Base-by-base conservation (phyloP, 2,113 vertebrate genomes). In the Numenius arquata region DNA sequence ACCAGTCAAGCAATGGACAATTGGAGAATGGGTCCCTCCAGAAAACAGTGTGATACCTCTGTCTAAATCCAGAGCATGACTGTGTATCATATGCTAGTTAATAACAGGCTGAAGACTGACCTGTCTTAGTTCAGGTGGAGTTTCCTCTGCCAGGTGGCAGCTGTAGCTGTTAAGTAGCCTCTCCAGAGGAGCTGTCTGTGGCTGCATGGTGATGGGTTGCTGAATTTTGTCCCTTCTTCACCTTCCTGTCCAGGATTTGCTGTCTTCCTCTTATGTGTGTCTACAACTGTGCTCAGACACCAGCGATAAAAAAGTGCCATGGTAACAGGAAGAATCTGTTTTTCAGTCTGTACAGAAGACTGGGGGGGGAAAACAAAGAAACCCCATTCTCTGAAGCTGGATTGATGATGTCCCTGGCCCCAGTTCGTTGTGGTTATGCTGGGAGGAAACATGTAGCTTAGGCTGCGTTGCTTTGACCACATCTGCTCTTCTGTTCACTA, bases 281-380 rank as follows among this genome's bases (percentile, higher is more conserved):
- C 93, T 91, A 77, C 74, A 83, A 50, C 67, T 85, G n/a, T 27
- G 41, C 66, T 89, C 62, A 96, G 94, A 79, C 85, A 91, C 36
- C 32, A 85, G 70, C 59, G 80, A 82, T 78, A 74, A 88, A 85
- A 29, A 40, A 93, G 74, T 96, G 61, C 92, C 89, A 91, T 96
- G 95, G 96, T 96, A 96, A 96, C 96, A 82, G 84, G 77, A 93
- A 92, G 77, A 85, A 82, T 78, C 53, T 83, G 15, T 21, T 95
- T 94, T 90, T 89, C 81, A 50, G 48, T 70, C 58, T 92, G 53
- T 92, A 38, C 41, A 40, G 89, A 88, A 89, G 77, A 75, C 21
- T 87, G 36, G 45, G 74, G 71, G 76, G 15, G 47, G 26, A 22
- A 71, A 87, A 65, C 58, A 72, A 48, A 89, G 89, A 97, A 91